A percentile compares a stretch with the other conserved stretches of the same genome.
These are phyloP conservation scores for Enteromius argenteus DNA, from an alignment of 2,797 vertebrate species.

Conservation along the genomic window DNA sequence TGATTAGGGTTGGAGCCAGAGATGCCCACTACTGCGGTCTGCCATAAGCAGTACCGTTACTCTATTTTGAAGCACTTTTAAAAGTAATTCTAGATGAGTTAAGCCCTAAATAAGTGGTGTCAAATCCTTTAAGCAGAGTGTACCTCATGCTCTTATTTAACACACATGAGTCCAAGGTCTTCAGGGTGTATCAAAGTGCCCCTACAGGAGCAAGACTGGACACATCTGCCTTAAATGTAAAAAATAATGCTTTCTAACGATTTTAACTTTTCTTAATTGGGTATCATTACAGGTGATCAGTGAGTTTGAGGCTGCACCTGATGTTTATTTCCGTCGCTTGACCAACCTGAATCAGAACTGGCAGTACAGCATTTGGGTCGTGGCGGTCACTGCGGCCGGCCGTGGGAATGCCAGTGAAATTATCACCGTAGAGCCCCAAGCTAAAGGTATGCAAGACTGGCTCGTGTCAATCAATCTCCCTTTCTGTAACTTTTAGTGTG, in stretches of 20 bases:
- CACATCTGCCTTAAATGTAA: neutral
- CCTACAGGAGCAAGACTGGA: neutral
- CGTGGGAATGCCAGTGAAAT: slow-evolving; percentile 97
- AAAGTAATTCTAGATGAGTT: neutral
- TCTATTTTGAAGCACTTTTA: neutral
- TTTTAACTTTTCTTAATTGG: neutral
- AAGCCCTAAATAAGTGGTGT: neutral
- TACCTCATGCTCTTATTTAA: neutral
- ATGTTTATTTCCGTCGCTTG: slow-evolving; percentile 93
- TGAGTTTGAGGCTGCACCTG: slow-evolving; percentile 96
- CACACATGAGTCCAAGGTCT: neutral
- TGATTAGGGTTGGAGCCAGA: neutral
- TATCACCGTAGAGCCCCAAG: slow-evolving; percentile 92
- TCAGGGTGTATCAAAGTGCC: neutral
- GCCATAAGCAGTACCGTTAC: neutral
- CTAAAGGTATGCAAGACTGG: slow-evolving; percentile 85
- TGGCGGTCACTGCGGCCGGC: slow-evolving; percentile 94
- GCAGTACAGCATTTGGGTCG: slow-evolving; percentile 98
- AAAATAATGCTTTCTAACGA: neutral
- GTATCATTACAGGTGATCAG: slow-evolving; percentile 89
- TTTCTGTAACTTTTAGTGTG: neutral
- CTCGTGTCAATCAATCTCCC: neutral
- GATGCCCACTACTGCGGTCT: neutral
- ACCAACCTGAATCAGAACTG: slow-evolving; percentile 92
- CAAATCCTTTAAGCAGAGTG: neutral